Conservation (phyloP, 2,888 invertebrate species). For the Clunio marinus region DNA sequence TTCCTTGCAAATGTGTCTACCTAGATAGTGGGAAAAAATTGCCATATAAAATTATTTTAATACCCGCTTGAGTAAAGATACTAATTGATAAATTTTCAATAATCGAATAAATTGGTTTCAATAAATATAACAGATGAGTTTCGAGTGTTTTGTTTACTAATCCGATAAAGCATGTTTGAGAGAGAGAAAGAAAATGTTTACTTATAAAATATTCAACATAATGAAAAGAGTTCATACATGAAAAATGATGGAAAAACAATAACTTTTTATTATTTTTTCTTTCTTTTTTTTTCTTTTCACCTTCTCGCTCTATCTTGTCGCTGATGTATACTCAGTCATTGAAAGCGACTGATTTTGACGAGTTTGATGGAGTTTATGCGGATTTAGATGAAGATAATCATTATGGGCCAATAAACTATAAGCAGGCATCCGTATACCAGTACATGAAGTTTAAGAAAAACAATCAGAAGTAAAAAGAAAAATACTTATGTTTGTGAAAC, state of each 20-base stretch:
- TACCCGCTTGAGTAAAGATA: background rate
- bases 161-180: constrained; percentile 28
- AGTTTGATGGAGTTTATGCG: constrained; percentile 34
- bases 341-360: constrained; percentile 30
- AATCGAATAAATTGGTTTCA: constrained; percentile 31
- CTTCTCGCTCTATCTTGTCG: too few relatives aligned
- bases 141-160: constrained; percentile 37
- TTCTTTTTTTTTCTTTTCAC: background rate
- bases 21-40: too few relatives aligned
- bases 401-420: constrained; percentile 89
- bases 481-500: background rate
- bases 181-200: background rate
- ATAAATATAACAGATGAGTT: constrained; percentile 19
- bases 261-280: background rate
- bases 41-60: background rate
- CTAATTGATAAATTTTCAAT: constrained; percentile 34
- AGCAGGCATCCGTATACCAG: constrained; percentile 73
- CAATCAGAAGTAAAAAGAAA: constrained; percentile 24
- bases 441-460: constrained; percentile 25
- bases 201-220: constrained; percentile 29
- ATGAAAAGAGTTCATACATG: constrained; percentile 19
- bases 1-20: too few relatives aligned
- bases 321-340: constrained; percentile 16
- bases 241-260: background rate
- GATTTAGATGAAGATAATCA: constrained; percentile 31